Conservation (phyloP, 2,888 invertebrate genomes). For the Sepioteuthis lessoniana region DNA sequence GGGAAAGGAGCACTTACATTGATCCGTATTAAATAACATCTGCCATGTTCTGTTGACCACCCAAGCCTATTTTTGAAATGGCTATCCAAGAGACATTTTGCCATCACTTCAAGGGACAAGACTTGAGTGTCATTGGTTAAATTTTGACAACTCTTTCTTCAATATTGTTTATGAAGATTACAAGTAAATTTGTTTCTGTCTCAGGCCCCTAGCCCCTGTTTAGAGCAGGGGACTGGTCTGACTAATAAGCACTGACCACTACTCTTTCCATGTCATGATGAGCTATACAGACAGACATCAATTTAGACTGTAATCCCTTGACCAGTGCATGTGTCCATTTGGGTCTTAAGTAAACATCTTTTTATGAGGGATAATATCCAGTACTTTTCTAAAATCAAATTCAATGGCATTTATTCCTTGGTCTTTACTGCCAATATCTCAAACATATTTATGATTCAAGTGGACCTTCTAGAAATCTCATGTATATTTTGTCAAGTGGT, state of each 20-base stretch:
- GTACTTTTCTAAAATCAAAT: conserved; percentile 3
- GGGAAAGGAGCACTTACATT: not conserved
- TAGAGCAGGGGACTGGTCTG: not conserved
- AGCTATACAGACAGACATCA: not conserved
- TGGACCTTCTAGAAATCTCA: not conserved
- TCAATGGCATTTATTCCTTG: not conserved
- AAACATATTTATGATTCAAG: not conserved
- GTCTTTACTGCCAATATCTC: not conserved
- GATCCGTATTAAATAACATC: conserved; percentile 6
- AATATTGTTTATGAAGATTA: not conserved
- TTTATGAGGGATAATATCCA: conserved; percentile 9
- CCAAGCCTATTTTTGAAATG: conserved; percentile 17
- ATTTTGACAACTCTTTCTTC: conserved; percentile 12
- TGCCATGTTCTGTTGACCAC: not conserved
- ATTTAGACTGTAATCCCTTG: conserved; percentile 6
- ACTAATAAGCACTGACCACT: conserved; percentile 21
- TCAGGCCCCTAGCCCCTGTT: not conserved
- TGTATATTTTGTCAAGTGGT: not conserved
- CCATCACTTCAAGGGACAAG: conserved; percentile 16
- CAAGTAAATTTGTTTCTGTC: not conserved
- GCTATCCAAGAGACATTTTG: not conserved
- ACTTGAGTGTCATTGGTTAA: not conserved
- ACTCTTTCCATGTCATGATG: not conserved
- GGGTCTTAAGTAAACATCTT: conserved; percentile 1
- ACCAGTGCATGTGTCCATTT: conserved; percentile 3